A percentile compares a stretch with the other conserved stretches of the same genome.
phyloP scores from a whole-genome alignment of 2,113 vertebrate species.

The Cyprinodon brontotheroides region DNA sequence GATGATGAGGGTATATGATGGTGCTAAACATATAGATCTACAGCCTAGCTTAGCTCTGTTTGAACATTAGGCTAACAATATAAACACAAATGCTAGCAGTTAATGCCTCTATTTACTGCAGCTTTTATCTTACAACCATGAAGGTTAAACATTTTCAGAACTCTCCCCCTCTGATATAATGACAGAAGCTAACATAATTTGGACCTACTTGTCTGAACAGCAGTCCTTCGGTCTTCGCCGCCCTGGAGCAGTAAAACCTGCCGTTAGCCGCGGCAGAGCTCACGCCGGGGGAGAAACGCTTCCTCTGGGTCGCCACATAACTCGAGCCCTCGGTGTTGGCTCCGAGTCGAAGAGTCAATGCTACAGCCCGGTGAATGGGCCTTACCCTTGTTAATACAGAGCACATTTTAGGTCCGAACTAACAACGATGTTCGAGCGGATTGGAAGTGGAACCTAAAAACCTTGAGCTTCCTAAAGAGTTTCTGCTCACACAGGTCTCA shows the following conservation, averaged over 20 bases:
- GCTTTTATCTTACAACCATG: background rate
- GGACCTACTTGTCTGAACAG: constrained; percentile 77
- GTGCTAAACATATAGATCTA: background rate
- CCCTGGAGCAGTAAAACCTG: constrained; percentile 52
- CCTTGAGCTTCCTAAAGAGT: background rate
- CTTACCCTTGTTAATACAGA: constrained; percentile 37
- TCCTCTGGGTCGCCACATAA: constrained; percentile 1
- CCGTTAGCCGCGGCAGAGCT: fast-evolving
- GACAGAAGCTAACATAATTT: fast-evolving
- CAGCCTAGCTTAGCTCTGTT: background rate
- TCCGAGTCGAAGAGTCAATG: constrained; percentile 28
- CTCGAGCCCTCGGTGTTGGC: constrained; percentile 27
- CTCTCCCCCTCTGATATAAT: background rate
- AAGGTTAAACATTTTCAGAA: background rate
- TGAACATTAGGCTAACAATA: background rate
- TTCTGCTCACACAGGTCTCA: background rate
- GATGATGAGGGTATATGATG: background rate
- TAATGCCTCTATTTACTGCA: background rate
- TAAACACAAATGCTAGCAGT: background rate
- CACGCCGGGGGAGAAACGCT: background rate
- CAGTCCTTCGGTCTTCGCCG: constrained; percentile 44
- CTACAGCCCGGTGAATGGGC: constrained; percentile 8
- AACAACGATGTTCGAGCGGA: background rate
- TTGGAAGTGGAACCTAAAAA: fast-evolving
- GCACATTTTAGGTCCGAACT: constrained; percentile 40